These are phyloP conservation scores for Dasypus novemcinctus DNA, from an alignment of 2,113 vertebrate species.

Conservation along the genomic window DNA sequence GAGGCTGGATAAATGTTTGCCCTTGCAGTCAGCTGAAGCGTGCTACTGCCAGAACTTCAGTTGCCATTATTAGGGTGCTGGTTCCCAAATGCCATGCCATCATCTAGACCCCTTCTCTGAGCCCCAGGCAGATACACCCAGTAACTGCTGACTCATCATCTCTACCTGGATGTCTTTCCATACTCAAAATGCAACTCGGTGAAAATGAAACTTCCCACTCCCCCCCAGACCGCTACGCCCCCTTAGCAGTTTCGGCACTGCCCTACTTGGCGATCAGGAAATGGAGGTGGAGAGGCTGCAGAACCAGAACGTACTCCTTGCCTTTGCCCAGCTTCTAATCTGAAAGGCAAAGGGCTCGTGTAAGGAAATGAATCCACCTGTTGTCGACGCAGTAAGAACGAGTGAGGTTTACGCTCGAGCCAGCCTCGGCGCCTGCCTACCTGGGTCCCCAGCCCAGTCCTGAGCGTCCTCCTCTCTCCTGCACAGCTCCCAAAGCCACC, in stretches of 20 bases:
- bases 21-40: neutral
- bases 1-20: neutral
- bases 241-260: neutral
- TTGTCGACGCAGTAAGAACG: no score
- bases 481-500: neutral
- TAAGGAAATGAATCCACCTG: no score
- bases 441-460: neutral
- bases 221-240: neutral
- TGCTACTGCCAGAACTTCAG: neutral
- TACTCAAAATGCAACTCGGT: neutral
- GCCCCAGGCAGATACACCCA: neutral
- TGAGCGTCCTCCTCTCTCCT: neutral
- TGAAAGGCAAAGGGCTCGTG: no score
- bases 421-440: neutral
- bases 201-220: neutral
- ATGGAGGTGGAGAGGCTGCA: no score
- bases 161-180: neutral
- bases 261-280: no score
- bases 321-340: no score
- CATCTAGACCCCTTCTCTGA: neutral
- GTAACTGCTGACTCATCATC: neutral
- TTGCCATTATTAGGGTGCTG: neutral
- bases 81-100: neutral
- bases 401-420: neutral
- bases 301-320: no score